Evolutionary conservation across 2,888 invertebrate species (phyloP), one percentile per base, ranked within the genome.

Genomic region (Therioaphis trifolii): DNA sequence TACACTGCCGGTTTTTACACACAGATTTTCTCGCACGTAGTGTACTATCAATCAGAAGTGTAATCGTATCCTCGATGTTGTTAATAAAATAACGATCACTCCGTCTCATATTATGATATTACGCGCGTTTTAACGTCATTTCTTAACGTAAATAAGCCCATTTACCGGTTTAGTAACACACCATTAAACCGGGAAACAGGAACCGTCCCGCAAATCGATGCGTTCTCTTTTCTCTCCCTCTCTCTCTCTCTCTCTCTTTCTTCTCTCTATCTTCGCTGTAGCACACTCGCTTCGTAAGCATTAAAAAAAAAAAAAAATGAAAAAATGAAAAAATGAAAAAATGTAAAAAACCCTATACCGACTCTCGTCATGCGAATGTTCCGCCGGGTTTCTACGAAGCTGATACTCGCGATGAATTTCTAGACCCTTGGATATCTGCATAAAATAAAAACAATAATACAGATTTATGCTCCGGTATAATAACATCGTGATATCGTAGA

Each of bases 81-180:
- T 72, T 52, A 72, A 72, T 52, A 35, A 35, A 72, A 71, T 71
- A 71, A 55, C 35, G 29, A 55, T 72, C 14, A 52, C n/a, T 21
- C n/a, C 7, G 72, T 74, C 52, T 55, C 21, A 55, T 21, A 35
- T 7, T 21, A 35, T 29, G 35, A 40, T 21, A 40, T 46, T 58
- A 1, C 11, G 58, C 27, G 7, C 61, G 27, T 63, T 63, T 61
- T 12, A 43, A 61, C 75, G 61, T 61, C 35, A 15, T 24, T 40
- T 24, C 74, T 43, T 18, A 18, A 27, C 7, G 24, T 29, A 46
- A 43, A 43, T 46, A 27, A 46, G n/a, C 61, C 29, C 29, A 46
- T 76, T 76, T n/a, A 24, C 63, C 29, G 21, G 63, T 63, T 77
- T 77, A 77, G 15, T 77, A 63, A 77, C 76, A 49, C 63, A 21